Evolutionary conservation across 2,888 invertebrate species (phyloP).

Genomic region (Ochropleura plecta): DNA sequence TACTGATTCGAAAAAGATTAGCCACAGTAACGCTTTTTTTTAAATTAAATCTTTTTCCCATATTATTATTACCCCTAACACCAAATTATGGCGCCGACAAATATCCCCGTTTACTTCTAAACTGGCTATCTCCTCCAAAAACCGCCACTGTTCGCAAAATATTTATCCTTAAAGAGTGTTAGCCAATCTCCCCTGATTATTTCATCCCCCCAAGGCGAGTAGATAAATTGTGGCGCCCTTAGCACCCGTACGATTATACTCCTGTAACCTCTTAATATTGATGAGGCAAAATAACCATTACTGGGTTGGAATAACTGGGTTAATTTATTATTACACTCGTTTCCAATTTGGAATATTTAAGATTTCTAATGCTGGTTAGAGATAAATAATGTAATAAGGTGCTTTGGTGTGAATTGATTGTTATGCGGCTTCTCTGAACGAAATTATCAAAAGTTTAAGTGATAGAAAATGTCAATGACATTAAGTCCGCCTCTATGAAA

Average conservation of each 20-base stretch:
- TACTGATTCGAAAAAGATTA: not conserved
- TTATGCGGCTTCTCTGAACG: not conserved
- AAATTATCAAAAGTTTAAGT: not conserved
- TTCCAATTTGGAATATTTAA: slow-evolving; percentile 55
- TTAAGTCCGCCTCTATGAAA: not conserved
- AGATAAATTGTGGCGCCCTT: slow-evolving; percentile 70
- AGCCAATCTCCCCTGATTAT: slow-evolving; percentile 76
- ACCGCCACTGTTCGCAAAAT: slow-evolving; percentile 47
- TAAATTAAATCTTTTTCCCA: not conserved
- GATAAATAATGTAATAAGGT: slow-evolving; percentile 23
- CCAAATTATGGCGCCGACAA: slow-evolving; percentile 14
- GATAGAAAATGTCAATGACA: not conserved
- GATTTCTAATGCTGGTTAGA: slow-evolving; percentile 17
- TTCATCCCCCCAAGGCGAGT: slow-evolving; percentile 71
- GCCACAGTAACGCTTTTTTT: not conserved
- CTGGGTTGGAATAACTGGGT: slow-evolving; percentile 60
- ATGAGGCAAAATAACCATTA: slow-evolving; percentile 72
- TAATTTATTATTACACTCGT: slow-evolving; percentile 62
- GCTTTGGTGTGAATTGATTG: not conserved
- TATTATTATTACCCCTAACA: not conserved
- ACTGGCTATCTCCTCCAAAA: slow-evolving; percentile 22
- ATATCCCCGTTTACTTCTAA: slow-evolving; percentile 17
- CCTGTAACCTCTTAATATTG: slow-evolving; percentile 72
- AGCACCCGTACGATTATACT: slow-evolving; percentile 69
- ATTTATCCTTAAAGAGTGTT: slow-evolving; percentile 71